phyloP scores from a whole-genome alignment of 2,797 vertebrate genomes.

The Todus mexicanus region DNA sequence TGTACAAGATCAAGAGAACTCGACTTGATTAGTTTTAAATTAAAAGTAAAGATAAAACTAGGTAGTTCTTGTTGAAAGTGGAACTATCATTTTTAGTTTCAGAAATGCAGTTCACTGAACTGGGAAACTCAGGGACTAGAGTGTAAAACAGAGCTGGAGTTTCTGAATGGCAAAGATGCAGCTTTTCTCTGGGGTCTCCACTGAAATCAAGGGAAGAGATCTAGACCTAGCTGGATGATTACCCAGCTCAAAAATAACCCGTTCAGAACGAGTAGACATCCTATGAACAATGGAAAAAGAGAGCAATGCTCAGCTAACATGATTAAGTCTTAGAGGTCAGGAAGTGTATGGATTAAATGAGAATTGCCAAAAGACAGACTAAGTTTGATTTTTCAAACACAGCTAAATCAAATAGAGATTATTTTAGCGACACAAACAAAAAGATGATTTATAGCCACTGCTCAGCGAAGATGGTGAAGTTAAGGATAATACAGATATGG shows the following conservation, averaged over 20 bases:
- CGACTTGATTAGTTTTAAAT: not conserved
- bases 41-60: not conserved
- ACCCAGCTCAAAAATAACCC: not conserved
- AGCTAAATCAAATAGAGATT: slow-evolving; percentile 15
- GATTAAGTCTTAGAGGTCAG: slow-evolving; percentile 16
- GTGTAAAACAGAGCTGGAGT: not conserved
- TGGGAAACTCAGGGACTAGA: not conserved
- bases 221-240: not conserved
- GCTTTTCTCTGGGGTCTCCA: not conserved
- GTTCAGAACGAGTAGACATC: not conserved
- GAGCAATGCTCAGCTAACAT: not conserved
- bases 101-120: not conserved
- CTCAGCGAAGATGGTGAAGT: not conserved
- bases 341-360: not conserved
- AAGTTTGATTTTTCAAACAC: slow-evolving; percentile 7
- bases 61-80: not conserved
- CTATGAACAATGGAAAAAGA: slow-evolving; percentile 26
- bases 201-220: not conserved
- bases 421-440: slow-evolving; percentile 28
- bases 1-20: not conserved
- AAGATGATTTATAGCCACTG: slow-evolving; percentile 19
- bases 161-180: not conserved
- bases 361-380: slow-evolving; percentile 16
- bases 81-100: not conserved
- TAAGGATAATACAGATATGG: slow-evolving; percentile 25